Evolutionary conservation across 2,113 vertebrate species (phyloP).

Genomic region (Colinus virginianus): DNA sequence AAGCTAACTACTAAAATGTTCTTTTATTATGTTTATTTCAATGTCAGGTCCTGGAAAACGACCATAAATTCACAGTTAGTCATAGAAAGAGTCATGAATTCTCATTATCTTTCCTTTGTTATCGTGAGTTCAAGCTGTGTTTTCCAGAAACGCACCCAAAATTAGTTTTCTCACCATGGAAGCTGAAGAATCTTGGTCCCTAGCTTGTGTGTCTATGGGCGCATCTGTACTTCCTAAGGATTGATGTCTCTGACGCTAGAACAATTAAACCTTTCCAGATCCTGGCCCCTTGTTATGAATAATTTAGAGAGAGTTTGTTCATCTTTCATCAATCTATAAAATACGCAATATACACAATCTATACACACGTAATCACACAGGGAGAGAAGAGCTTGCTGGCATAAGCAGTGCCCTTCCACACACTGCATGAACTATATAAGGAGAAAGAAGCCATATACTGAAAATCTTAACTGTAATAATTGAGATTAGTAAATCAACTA

Average conservation of each 20-base stretch:
- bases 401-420: background rate
- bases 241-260: background rate
- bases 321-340: background rate
- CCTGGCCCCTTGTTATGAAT: background rate
- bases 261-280: background rate
- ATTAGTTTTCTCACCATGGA: background rate
- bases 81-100: background rate
- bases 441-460: background rate
- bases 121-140: background rate
- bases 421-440: background rate
- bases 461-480: background rate
- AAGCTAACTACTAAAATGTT: background rate
- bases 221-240: accelerated
- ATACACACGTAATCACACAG: background rate
- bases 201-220: background rate
- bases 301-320: background rate
- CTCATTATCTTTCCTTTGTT: background rate
- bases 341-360: background rate
- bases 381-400: background rate
- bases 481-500: slow-evolving; percentile 28
- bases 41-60: background rate
- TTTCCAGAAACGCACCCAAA: background rate
- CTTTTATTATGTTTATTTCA: background rate
- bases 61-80: background rate
- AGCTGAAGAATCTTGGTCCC: background rate